Conservation (phyloP, 2,797 vertebrate species). For the Xerus rutilus region DNA sequence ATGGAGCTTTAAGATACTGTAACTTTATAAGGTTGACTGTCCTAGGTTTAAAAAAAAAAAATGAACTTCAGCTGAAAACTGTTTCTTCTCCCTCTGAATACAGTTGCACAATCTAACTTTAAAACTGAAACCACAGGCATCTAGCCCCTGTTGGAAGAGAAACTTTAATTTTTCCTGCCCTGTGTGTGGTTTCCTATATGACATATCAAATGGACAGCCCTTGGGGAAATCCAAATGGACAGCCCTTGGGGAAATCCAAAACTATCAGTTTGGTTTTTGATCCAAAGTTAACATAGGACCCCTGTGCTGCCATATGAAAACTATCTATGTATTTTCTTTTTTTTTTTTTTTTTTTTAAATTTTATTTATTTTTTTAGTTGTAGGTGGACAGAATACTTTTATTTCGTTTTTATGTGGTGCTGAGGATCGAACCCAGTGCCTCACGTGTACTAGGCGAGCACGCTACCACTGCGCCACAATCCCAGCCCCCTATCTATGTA, state of each 20-base stretch:
- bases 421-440: too few species aligned
- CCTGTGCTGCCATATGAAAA: background rate
- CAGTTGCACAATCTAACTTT: constrained; percentile 40
- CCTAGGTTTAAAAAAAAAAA: background rate
- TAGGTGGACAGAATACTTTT: too few species aligned
- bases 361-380: too few species aligned
- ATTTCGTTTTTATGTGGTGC: too few species aligned
- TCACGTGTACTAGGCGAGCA: too few species aligned
- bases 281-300: background rate
- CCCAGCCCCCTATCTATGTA: background rate
- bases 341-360: too few species aligned
- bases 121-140: constrained; percentile 38
- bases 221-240: constrained; percentile 57
- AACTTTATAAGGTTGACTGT: background rate
- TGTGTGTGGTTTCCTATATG: background rate
- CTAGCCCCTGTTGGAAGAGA: constrained; percentile 34
- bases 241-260: constrained; percentile 59
- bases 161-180: constrained; percentile 44
- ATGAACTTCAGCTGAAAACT: background rate
- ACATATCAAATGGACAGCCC: background rate
- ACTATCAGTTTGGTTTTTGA: constrained; percentile 13
- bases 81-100: background rate
- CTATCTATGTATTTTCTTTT: background rate
- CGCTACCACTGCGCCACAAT: too few species aligned
- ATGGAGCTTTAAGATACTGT: background rate